A percentile compares a stretch with the other conserved stretches of the same genome.
Evolutionary conservation across 2,113 vertebrate genomes (phyloP).

Genomic region (Pleuronectes platessa): DNA sequence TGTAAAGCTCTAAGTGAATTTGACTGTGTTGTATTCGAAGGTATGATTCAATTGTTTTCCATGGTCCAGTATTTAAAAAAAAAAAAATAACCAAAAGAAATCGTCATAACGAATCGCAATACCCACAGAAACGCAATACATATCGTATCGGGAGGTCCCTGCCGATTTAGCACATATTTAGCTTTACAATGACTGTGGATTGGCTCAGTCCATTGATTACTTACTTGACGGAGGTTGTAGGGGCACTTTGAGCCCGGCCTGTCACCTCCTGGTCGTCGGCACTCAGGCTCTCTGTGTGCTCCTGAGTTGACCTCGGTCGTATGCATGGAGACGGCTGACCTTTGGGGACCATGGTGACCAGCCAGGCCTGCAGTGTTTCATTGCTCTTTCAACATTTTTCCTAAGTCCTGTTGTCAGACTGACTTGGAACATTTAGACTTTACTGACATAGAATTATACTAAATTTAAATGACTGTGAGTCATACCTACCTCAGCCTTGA

Average conservation of each 20-base stretch:
- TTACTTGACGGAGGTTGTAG: constrained; percentile 14
- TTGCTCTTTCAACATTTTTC: constrained; percentile 11
- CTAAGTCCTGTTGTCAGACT: constrained; percentile 5
- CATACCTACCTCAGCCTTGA: constrained; percentile 20
- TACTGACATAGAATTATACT: constrained; percentile 17
- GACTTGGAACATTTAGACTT: neutral
- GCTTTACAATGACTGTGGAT: neutral
- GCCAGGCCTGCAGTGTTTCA: constrained; percentile 20
- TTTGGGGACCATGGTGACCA: constrained; percentile 30
- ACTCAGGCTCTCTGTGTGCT: constrained; percentile 14
- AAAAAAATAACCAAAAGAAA: no score
- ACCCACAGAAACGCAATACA: no score
- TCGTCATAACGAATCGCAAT: no score
- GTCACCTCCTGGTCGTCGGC: constrained; percentile 28
- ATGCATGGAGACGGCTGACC: constrained; percentile 51
- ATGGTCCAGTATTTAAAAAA: no score
- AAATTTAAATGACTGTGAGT: constrained; percentile 27
- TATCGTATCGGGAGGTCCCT: no score
- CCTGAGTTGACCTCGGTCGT: constrained; percentile 48
- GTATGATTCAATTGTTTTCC: no score
- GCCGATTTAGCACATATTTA: neutral
- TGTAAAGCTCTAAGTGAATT: no score
- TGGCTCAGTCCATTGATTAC: neutral
- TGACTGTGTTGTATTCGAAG: no score
- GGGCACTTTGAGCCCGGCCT: constrained; percentile 1